These are phyloP conservation scores for Diogma glabrata DNA, from an alignment of 2,888 invertebrate species.

Conservation along the genomic window DNA sequence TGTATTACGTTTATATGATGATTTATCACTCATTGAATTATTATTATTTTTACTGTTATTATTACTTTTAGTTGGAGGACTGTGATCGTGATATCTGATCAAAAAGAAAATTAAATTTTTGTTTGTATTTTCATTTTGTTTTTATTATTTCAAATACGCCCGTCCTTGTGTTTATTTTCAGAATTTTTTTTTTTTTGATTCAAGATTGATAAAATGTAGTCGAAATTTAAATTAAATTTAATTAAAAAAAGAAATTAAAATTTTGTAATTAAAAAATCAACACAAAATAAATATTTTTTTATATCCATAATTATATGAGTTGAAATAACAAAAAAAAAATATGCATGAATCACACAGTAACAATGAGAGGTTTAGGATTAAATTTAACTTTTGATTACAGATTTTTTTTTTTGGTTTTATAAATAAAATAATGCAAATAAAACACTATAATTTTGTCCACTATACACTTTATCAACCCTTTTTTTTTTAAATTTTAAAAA, in stretches of 20 bases:
- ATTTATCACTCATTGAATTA: conserved; percentile 19
- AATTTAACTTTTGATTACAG: too few relatives aligned
- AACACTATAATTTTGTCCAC: too few relatives aligned
- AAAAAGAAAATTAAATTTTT: neutral
- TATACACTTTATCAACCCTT: neutral
- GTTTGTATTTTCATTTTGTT: neutral
- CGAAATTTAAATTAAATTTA: neutral
- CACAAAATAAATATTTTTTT: conserved; percentile 7
- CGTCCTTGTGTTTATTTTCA: conserved; percentile 10
- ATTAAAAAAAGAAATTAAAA: neutral
- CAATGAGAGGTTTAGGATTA: too few relatives aligned
- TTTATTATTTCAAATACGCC: conserved; percentile 3
- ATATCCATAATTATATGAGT: too few relatives aligned
- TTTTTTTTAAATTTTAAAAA: neutral
- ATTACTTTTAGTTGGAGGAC: conserved; percentile 12
- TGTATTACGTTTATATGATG: conserved; percentile 27
- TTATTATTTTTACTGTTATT: conserved; percentile 5
- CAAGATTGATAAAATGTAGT: conserved; percentile 6
- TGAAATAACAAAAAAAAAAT: too few relatives aligned
- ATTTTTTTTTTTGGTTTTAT: too few relatives aligned
- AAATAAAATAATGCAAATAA: too few relatives aligned
- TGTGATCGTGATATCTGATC: neutral
- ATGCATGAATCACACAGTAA: too few relatives aligned
- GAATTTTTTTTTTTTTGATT: neutral
- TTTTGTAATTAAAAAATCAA: neutral